Evolutionary conservation across 2,113 vertebrate species (phyloP).

Genomic region (Dasyornis broadbenti): DNA sequence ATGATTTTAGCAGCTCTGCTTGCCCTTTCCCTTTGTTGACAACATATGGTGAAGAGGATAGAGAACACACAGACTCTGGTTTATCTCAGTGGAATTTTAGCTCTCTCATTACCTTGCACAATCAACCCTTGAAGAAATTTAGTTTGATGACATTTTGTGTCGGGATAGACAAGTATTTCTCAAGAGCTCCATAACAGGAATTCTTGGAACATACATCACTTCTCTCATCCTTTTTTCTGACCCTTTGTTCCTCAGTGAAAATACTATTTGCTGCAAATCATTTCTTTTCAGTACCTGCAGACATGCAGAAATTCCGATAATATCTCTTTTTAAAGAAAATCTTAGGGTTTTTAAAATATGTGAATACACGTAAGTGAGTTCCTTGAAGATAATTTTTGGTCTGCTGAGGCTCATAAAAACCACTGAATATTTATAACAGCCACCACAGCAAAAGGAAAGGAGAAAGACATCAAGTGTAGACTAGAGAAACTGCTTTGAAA

Average conservation of each 20-base stretch:
- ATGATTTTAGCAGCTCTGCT: not conserved
- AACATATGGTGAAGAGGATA: not conserved
- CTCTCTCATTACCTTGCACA: not conserved
- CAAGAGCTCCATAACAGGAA: not conserved
- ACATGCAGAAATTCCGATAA: not conserved
- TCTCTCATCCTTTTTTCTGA: not conserved
- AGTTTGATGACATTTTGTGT: not conserved
- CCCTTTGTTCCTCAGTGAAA: not conserved
- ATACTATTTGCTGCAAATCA: not conserved
- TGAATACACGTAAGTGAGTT: not conserved
- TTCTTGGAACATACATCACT: not conserved
- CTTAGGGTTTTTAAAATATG: not conserved
- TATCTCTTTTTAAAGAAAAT: not conserved
- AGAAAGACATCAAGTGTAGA: not conserved
- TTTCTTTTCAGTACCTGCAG: not conserved
- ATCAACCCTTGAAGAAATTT: not conserved
- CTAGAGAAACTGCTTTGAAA: not conserved
- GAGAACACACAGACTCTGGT: not conserved
- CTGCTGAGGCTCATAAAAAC: conserved; percentile 6
- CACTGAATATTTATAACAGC: conserved; percentile 23
- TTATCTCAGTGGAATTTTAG: not conserved
- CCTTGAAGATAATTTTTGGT: conserved; percentile 6
- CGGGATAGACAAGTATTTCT: not conserved
- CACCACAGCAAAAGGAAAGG: not conserved
- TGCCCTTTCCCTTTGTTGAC: not conserved